phyloP scores from a whole-genome alignment of 2,888 invertebrate species.

The Mythimna pallens region DNA sequence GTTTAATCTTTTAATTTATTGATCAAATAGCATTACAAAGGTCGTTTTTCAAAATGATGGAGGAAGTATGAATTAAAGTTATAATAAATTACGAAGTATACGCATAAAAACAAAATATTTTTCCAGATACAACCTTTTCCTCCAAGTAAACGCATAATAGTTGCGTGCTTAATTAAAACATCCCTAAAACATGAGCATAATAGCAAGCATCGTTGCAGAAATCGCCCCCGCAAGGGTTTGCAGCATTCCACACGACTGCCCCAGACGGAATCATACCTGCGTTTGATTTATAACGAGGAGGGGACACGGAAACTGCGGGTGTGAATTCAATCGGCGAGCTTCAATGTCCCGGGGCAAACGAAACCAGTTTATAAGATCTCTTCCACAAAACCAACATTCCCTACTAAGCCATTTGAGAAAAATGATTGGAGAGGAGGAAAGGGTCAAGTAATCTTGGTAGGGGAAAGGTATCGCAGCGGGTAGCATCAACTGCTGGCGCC shows the following conservation, averaged over 20 bases:
- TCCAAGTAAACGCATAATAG: background rate
- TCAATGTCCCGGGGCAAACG: conserved; percentile 76
- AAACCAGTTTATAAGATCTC: conserved; percentile 73
- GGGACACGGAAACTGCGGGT: conserved; percentile 84
- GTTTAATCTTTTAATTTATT: conserved; percentile 80
- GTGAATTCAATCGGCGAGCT: conserved; percentile 85
- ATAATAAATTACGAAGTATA: conserved; percentile 43
- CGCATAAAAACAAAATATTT: conserved; percentile 24
- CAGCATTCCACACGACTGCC: conserved; percentile 83
- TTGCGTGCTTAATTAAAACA: conserved; percentile 69
- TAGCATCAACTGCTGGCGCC: conserved; percentile 84
- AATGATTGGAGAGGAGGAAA: conserved; percentile 53
- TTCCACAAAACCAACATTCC: conserved; percentile 61
- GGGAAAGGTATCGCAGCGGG: conserved; percentile 84
- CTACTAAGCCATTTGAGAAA: conserved; percentile 49
- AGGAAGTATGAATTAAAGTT: conserved; percentile 55
- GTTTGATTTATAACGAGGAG: conserved; percentile 89
- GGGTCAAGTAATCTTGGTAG: conserved; percentile 76
- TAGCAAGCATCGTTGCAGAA: conserved; percentile 69
- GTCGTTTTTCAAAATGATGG: conserved; percentile 70
- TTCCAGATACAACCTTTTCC: conserved; percentile 15
- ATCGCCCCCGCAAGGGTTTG: conserved; percentile 75
- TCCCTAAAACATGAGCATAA: conserved; percentile 69
- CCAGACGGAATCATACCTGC: conserved; percentile 87
- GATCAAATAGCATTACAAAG: conserved; percentile 72